Evolutionary conservation across 2,888 invertebrate species (phyloP).

Genomic region (Ophioninae sp.): DNA sequence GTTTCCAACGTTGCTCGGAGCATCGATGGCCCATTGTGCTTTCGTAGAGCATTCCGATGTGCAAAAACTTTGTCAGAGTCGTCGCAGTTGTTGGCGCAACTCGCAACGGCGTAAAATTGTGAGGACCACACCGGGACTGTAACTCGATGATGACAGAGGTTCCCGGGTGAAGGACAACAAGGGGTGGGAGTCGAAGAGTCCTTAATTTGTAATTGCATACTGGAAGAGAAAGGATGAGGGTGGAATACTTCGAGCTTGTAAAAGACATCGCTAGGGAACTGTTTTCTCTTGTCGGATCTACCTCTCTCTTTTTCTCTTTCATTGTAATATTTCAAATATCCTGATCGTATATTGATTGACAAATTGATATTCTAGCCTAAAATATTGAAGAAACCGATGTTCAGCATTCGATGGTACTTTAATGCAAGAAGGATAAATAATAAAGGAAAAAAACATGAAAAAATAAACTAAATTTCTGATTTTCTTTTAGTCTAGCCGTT

Average conservation of each 20-base stretch:
- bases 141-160: neutral
- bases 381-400: too few species aligned
- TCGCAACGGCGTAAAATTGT: neutral
- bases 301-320: neutral
- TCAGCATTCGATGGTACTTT: too few species aligned
- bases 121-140: neutral
- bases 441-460: too few species aligned
- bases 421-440: too few species aligned
- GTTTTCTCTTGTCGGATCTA: neutral
- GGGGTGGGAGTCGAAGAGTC: constrained; percentile 5
- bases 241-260: constrained; percentile 17
- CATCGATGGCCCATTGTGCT: constrained; percentile 5
- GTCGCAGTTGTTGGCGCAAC: neutral
- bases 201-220: constrained; percentile 51
- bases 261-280: neutral
- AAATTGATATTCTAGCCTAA: too few species aligned
- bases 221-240: constrained; percentile 7
- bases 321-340: neutral
- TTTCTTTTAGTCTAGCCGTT: too few species aligned
- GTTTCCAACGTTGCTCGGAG: constrained; percentile 9
- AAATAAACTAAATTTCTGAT: too few species aligned
- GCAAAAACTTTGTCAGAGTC: constrained; percentile 32
- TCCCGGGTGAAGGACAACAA: neutral
- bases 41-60: constrained; percentile 15
- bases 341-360: too few species aligned